These are phyloP conservation scores for Drepana arcuata DNA, from an alignment of 1,140 invertebrate species.

Conservation along the genomic window DNA sequence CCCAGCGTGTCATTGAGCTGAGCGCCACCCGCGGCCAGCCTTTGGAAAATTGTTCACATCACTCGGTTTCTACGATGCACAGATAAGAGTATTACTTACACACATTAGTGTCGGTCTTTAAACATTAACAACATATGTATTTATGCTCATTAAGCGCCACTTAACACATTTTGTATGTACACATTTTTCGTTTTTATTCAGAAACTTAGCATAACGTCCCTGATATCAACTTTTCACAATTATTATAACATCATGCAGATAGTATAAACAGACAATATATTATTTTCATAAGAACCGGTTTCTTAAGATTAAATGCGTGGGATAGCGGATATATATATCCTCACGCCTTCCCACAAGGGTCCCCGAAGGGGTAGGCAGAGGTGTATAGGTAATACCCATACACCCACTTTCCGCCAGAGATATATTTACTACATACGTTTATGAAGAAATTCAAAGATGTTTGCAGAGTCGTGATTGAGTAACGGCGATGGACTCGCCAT, in stretches of 20 bases:
- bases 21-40: conserved; percentile 27
- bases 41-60: conserved; percentile 39
- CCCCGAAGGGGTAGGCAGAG: too few relatives aligned
- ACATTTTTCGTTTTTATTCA: not conserved
- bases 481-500: too few relatives aligned
- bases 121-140: not conserved
- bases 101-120: conserved; percentile 26
- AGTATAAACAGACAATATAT: not conserved
- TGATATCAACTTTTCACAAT: not conserved
- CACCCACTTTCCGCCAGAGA: too few relatives aligned
- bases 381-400: too few relatives aligned
- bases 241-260: not conserved
- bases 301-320: too few relatives aligned
- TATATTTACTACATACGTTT: too few relatives aligned
- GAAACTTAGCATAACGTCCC: not conserved
- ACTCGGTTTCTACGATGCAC: conserved; percentile 22
- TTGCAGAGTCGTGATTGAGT: too few relatives aligned
- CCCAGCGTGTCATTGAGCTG: conserved; percentile 7
- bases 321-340: too few relatives aligned
- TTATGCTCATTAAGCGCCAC: not conserved
- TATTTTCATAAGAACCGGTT: not conserved
- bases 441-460: too few relatives aligned
- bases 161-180: conserved; percentile 7
- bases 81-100: conserved; percentile 34
- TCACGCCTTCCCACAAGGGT: too few relatives aligned